These are phyloP conservation scores for Melitaea athalia DNA, from an alignment of 2,888 invertebrate genomes.

Conservation along the genomic window DNA sequence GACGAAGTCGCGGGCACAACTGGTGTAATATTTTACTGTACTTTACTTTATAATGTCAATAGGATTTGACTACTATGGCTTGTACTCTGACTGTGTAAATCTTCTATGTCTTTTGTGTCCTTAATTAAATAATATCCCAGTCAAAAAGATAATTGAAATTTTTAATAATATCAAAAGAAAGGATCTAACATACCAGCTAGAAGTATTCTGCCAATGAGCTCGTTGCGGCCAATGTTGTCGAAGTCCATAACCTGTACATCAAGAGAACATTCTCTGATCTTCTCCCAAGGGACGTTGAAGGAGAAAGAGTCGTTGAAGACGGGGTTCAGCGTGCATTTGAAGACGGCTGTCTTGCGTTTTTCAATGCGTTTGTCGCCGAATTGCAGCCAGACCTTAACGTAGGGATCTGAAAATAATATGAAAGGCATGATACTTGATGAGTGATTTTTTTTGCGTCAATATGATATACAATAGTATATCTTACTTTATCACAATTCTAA, in stretches of 20 bases:
- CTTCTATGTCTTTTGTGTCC: no score
- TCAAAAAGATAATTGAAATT: no score
- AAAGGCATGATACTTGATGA: not conserved
- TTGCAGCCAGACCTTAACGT: constrained; percentile 98
- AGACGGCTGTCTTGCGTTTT: constrained; percentile 97
- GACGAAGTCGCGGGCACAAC: no score
- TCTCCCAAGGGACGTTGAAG: constrained; percentile 98
- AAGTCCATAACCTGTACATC: constrained; percentile 98
- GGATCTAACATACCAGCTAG: constrained; percentile 87
- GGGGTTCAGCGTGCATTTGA: constrained; percentile 96
- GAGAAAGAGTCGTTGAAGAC: constrained; percentile 98
- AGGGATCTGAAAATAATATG: constrained; percentile 89
- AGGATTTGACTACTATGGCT: no score
- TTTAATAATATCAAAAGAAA: not conserved
- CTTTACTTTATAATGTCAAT: no score
- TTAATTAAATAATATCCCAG: no score
- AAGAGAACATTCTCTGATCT: constrained; percentile 95
- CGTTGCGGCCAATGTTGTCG: constrained; percentile 96
- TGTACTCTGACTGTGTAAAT: no score
- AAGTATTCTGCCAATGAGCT: constrained; percentile 95
- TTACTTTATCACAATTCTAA: no score
- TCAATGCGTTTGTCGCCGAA: constrained; percentile 97
- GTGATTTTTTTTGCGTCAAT: no score
- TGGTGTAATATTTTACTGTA: no score
- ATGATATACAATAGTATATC: not conserved